phyloP scores from a whole-genome alignment of 2,888 invertebrate species.

The Urechis unicinctus region DNA sequence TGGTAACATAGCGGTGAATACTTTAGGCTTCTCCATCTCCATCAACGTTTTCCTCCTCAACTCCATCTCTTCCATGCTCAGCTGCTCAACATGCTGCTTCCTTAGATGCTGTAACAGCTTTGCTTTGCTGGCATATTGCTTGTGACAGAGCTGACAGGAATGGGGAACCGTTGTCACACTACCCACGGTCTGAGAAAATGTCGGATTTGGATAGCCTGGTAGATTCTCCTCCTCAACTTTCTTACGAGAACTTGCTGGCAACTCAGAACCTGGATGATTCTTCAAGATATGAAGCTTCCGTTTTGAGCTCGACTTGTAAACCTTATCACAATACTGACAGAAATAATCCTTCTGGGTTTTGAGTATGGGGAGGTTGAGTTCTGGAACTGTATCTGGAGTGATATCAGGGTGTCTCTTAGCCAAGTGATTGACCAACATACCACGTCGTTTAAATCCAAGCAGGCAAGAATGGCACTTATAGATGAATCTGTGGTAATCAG shows the following conservation, averaged over 20 bases:
- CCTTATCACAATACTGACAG: slow-evolving; percentile 71
- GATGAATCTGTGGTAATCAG: slow-evolving; percentile 66
- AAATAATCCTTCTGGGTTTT: slow-evolving; percentile 72
- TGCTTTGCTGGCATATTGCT: slow-evolving; percentile 76
- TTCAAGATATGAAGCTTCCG: slow-evolving; percentile 74
- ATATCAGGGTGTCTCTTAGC: slow-evolving; percentile 64
- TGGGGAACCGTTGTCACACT: slow-evolving; percentile 67
- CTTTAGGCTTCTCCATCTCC: background rate
- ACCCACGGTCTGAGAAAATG: slow-evolving; percentile 67
- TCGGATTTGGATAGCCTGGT: slow-evolving; percentile 55
- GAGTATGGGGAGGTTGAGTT: slow-evolving; percentile 71
- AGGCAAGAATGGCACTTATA: slow-evolving; percentile 72
- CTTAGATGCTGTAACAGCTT: slow-evolving; percentile 56
- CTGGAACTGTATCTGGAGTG: slow-evolving; percentile 61
- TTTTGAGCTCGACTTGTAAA: slow-evolving; percentile 76
- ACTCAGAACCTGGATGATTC: slow-evolving; percentile 72
- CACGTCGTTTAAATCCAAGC: slow-evolving; percentile 67
- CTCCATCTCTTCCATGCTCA: background rate
- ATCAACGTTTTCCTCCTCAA: background rate
- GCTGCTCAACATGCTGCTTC: slow-evolving; percentile 48
- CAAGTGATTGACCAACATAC: slow-evolving; percentile 79
- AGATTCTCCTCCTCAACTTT: slow-evolving; percentile 27
- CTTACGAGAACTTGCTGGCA: slow-evolving; percentile 55
- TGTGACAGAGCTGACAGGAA: slow-evolving; percentile 73
- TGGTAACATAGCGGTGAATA: too few relatives aligned